These are phyloP conservation scores for Caranx melampygus DNA, from an alignment of 2,113 vertebrate genomes.

Conservation along the genomic window DNA sequence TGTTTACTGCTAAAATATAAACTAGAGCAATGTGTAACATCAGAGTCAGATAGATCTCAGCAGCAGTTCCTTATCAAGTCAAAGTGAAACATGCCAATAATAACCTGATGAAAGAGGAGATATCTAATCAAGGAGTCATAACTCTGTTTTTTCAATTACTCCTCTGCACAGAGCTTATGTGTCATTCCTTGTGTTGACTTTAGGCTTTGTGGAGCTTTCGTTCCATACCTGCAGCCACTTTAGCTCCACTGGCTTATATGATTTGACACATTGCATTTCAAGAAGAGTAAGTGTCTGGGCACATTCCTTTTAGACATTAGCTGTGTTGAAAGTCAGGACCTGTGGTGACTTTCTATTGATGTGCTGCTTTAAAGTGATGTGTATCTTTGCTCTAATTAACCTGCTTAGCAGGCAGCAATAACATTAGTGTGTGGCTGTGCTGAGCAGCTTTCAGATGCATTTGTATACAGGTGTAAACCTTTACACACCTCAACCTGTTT, in stretches of 20 bases:
- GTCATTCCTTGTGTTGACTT: constrained; percentile 12
- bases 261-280: neutral
- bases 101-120: neutral
- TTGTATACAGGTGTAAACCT: neutral
- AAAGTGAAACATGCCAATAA: constrained; percentile 14
- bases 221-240: constrained; percentile 14
- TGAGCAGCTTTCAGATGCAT: constrained; percentile 4
- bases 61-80: neutral
- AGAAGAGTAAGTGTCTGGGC: neutral
- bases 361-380: neutral
- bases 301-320: neutral
- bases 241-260: constrained; percentile 19
- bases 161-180: neutral
- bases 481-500: neutral
- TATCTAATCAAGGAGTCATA: neutral
- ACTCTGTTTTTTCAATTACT: neutral
- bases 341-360: neutral
- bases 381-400: neutral
- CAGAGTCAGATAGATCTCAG: neutral
- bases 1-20: neutral
- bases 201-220: constrained; percentile 19
- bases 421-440: neutral
- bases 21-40: neutral
- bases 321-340: neutral
- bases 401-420: neutral